Evolutionary conservation across 92 coral and sea anemone species (phyloP).

Genomic region (Diadumene lineata): DNA sequence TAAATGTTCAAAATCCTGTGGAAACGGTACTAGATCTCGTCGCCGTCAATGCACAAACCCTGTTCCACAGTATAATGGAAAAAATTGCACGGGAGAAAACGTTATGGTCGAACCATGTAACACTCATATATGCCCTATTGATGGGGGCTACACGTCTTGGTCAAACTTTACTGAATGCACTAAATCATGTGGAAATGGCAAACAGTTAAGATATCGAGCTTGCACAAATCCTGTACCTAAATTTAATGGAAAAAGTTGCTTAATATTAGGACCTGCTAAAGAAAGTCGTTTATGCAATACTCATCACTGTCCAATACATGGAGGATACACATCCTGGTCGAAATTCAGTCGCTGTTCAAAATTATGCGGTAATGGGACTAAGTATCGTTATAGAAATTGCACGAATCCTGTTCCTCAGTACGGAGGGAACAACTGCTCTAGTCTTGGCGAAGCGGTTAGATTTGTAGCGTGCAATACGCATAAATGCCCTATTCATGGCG

Average conservation of each 20-base stretch:
- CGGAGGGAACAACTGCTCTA: constrained; percentile 70
- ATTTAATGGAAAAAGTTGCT: constrained; percentile 66
- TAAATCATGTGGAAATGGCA: constrained; percentile 70
- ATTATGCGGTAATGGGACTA: constrained; percentile 64
- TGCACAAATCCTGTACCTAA: constrained; percentile 71
- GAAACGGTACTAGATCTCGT: constrained; percentile 62
- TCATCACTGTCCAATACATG: constrained; percentile 69
- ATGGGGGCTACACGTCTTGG: constrained; percentile 72
- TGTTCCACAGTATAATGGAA: constrained; percentile 76
- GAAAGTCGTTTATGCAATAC: constrained; percentile 56
- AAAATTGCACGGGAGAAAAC: constrained; percentile 65
- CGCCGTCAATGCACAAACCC: constrained; percentile 82
- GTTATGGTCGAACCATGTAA: constrained; percentile 54
- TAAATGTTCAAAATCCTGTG: constrained; percentile 68
- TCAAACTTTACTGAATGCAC: constrained; percentile 62
- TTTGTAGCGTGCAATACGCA: constrained; percentile 43
- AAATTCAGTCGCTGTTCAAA: constrained; percentile 53
- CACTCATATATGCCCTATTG: constrained; percentile 64
- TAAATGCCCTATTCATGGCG: constrained; percentile 75
- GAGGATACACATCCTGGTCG: constrained; percentile 65
- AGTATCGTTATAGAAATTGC: constrained; percentile 56
- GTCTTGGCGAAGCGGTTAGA: constrained; percentile 41
- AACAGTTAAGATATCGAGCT: constrained; percentile 48
- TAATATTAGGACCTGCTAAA: constrained; percentile 45
- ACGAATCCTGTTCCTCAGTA: constrained; percentile 65